Evolutionary conservation across 2,888 invertebrate genomes (phyloP).

Genomic region (Sarcophaga rosellei): DNA sequence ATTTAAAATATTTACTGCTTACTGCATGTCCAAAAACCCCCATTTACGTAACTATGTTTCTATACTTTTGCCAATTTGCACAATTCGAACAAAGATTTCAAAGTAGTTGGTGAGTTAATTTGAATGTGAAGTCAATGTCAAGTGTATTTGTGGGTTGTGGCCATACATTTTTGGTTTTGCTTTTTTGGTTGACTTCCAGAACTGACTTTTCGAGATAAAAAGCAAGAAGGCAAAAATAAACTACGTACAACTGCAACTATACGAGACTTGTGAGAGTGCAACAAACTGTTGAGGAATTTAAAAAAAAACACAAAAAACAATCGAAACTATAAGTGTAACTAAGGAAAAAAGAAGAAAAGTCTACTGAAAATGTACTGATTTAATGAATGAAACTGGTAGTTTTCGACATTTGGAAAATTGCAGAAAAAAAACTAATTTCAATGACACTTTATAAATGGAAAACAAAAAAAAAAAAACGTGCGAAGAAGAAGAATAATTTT

Average conservation of each 20-base stretch:
- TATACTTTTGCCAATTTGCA: background rate
- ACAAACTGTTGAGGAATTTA: background rate
- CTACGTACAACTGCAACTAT: background rate
- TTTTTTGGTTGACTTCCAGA: conserved; percentile 8
- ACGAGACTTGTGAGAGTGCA: conserved; percentile 24
- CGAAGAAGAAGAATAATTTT: background rate
- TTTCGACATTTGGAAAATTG: conserved; percentile 28
- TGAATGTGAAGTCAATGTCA: conserved; percentile 46
- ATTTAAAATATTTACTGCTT: background rate
- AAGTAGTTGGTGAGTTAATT: conserved; percentile 14
- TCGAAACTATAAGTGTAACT: background rate
- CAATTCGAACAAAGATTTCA: conserved; percentile 4
- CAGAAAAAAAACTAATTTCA: conserved; percentile 14
- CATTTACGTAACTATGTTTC: background rate
- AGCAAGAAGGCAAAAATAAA: background rate
- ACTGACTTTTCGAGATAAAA: conserved; percentile 7
- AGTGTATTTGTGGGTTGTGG: conserved; percentile 25
- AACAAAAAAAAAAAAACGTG: background rate
- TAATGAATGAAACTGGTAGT: conserved; percentile 5
- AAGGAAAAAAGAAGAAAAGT: background rate
- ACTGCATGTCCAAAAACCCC: background rate
- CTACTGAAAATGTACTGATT: background rate
- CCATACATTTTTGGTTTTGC: background rate
- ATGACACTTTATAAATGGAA: conserved; percentile 44
- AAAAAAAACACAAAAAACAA: background rate